Percentiles rank a stretch among this genome's conserved stretches.
These are phyloP conservation scores for Cephus pygmeus DNA, from an alignment of 2,888 invertebrate species.

Conservation along the genomic window DNA sequence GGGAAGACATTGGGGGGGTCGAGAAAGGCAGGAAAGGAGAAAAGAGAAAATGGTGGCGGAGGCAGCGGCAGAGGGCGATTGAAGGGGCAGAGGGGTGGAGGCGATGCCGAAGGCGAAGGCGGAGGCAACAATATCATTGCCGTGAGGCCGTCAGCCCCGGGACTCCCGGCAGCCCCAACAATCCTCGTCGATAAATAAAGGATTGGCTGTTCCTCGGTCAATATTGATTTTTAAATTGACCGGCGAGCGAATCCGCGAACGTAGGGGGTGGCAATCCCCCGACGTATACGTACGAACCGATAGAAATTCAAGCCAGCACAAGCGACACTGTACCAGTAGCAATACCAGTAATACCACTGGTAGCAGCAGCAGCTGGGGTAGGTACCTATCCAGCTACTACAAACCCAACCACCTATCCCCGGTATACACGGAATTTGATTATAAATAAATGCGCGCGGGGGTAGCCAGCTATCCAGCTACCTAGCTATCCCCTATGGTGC, in stretches of 20 bases:
- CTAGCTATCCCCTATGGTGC: slow-evolving; percentile 46
- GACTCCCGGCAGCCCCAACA: slow-evolving; percentile 50
- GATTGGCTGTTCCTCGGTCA: slow-evolving; percentile 63
- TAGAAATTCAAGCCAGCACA: slow-evolving; percentile 59
- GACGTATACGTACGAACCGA: slow-evolving; percentile 49
- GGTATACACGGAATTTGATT: slow-evolving; percentile 63
- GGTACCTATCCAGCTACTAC: background rate
- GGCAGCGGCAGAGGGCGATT: background rate
- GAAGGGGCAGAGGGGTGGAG: background rate
- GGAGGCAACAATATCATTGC: slow-evolving; percentile 34
- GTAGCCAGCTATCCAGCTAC: slow-evolving; percentile 15
- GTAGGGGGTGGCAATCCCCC: slow-evolving; percentile 20
- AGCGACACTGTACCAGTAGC: slow-evolving; percentile 3
- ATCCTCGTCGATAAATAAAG: slow-evolving; percentile 63
- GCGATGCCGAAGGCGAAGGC: slow-evolving; percentile 40
- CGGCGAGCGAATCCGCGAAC: slow-evolving; percentile 59
- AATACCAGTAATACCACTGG: background rate
- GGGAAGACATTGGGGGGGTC: too few species aligned
- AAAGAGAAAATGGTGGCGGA: background rate
- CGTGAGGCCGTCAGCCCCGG: slow-evolving; percentile 36
- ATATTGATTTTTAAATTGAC: slow-evolving; percentile 67
- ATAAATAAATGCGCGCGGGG: slow-evolving; percentile 63
- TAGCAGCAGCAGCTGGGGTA: background rate
- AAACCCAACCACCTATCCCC: slow-evolving; percentile 2
- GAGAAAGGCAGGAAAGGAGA: background rate